Conservation (phyloP, 2,888 invertebrate genomes). For the Drosophila austrosaltans region DNA sequence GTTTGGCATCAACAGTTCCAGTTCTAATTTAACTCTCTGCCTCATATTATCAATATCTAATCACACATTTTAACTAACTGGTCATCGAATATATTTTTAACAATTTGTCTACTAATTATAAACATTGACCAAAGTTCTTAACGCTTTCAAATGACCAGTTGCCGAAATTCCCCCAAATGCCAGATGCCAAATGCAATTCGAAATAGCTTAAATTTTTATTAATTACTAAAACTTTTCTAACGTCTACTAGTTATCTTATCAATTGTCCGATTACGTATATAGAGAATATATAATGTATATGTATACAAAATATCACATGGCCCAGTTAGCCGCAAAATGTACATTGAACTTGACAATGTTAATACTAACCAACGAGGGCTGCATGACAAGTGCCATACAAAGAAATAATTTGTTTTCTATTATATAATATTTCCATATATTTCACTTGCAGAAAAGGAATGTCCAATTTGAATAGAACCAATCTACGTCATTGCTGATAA, state of each 20-base stretch:
- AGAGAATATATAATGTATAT: neutral
- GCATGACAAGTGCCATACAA: neutral
- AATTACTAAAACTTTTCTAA: constrained; percentile 6
- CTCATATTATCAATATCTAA: constrained; percentile 2
- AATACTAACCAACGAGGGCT: neutral
- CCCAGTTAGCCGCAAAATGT: constrained; percentile 1
- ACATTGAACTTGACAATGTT: constrained; percentile 48
- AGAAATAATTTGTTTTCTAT: neutral
- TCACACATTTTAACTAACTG: constrained; percentile 15
- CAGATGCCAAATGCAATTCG: constrained; percentile 16
- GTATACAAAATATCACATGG: constrained; percentile 43
- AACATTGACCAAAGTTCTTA: constrained; percentile 23
- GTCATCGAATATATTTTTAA: constrained; percentile 38
- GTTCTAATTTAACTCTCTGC: neutral
- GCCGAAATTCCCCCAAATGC: constrained; percentile 3
- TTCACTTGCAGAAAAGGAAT: neutral
- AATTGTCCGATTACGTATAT: constrained; percentile 9
- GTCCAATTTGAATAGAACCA: neutral
- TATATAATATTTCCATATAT: too few relatives aligned
- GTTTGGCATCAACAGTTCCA: constrained; percentile 1
- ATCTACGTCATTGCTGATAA: neutral
- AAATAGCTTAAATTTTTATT: constrained; percentile 18
- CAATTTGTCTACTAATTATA: constrained; percentile 34
- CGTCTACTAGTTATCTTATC: constrained; percentile 37
- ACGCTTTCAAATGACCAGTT: neutral